Evolutionary conservation across 2,797 vertebrate species (phyloP).

Genomic region (Gallinago nigripennis): DNA sequence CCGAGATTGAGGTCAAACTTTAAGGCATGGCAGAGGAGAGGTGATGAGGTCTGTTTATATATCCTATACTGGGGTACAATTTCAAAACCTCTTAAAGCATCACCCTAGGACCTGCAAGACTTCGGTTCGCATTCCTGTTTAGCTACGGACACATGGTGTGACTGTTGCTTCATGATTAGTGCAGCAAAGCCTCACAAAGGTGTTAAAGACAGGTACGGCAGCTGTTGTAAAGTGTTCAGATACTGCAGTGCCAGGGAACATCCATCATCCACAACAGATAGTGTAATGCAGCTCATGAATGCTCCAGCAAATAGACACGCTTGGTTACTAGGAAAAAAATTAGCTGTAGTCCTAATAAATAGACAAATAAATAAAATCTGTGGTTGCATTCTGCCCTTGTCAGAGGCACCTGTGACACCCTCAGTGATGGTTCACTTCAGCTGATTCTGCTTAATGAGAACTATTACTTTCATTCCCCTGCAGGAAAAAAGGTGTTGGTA

Average conservation of each 20-base stretch:
- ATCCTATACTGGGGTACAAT: background rate
- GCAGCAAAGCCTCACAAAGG: background rate
- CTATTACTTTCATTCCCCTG: background rate
- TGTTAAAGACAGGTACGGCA: rapidly evolving
- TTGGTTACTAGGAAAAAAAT: background rate
- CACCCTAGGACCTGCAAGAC: background rate
- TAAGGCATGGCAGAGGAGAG: background rate
- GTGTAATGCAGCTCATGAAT: background rate
- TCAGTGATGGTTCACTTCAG: background rate
- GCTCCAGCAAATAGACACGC: rapidly evolving
- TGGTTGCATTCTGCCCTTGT: background rate
- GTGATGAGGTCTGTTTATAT: background rate
- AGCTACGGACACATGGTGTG: background rate
- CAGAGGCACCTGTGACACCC: background rate
- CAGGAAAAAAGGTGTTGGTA: background rate
- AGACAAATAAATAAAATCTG: background rate
- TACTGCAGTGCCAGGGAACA: background rate
- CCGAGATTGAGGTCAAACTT: background rate
- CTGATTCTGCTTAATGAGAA: background rate
- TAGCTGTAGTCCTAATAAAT: background rate
- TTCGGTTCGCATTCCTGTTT: constrained; percentile 32
- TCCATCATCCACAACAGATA: background rate
- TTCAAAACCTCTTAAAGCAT: background rate
- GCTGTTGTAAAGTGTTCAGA: background rate
- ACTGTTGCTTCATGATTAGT: background rate